Conservation (phyloP, 2,113 vertebrate species). For the Carollia perspicillata region DNA sequence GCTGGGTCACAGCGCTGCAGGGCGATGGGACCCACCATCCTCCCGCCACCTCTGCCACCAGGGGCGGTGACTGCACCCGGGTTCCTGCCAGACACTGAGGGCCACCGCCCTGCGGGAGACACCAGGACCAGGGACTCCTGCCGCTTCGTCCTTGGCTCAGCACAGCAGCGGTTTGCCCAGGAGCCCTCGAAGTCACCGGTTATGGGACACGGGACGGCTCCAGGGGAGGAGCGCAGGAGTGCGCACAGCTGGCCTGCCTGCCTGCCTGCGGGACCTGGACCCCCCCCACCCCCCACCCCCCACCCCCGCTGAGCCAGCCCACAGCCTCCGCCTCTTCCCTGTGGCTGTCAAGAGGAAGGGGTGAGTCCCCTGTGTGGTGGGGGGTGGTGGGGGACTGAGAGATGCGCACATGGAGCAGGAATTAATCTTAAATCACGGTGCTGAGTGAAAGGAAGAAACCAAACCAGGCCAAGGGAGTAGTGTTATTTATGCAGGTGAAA, state of each 20-base stretch:
- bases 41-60: neutral
- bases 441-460: neutral
- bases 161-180: neutral
- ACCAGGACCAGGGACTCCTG: neutral
- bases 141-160: neutral
- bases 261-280: fast-evolving
- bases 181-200: neutral
- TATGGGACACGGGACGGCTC: too few relatives aligned
- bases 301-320: fast-evolving
- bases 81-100: too few relatives aligned
- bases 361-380: too few relatives aligned
- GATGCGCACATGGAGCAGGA: neutral
- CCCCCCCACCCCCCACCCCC: neutral
- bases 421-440: neutral
- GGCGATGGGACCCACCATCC: neutral
- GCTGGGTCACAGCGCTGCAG: neutral
- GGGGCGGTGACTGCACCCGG: fast-evolving
- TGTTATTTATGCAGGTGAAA: neutral
- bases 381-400: neutral
- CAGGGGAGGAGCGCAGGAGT: neutral
- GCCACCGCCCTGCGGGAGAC: neutral
- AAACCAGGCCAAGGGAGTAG: neutral
- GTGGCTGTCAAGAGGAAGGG: neutral
- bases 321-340: neutral
- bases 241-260: neutral